Evolutionary conservation across 2,113 vertebrate species (phyloP), one percentile per base, ranked within the genome.

Genomic region (Rhinoptilus africanus): DNA sequence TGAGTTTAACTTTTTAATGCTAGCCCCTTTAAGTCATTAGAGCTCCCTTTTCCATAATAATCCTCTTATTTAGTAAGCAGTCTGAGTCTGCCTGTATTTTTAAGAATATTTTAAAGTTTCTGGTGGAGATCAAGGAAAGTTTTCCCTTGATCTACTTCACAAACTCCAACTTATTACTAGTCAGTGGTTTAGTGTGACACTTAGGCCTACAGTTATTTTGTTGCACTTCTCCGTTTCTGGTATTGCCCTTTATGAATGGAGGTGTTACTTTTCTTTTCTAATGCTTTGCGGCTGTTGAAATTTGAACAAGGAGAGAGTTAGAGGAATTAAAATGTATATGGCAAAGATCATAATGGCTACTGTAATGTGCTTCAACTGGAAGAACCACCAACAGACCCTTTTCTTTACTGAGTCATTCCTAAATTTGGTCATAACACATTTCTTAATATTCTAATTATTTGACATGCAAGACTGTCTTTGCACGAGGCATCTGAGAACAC

Each of bases 61-160:
- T 97, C 97, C 78, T 96, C 97, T 97, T 97, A 97, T 89, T 97
- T 94, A 41, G 62, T 93, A 94, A 95, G 97, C 96, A 89, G 91
- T 88, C 95, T 69, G 74, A 96, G 87, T 76, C 91, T 94, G 91
- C 28, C 89, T 92, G 51, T 66, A 69, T 62, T 82, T 89, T 85
- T 1, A 86, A 84, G 48, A 68, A 64, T 72, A 79, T 72, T 76
- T 67, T 64, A 62, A 95, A 94, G 91, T 85, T 92, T 85, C 50
- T 76, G 32, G 59, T 59, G 37, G 43, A 92, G 89, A 97, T 95
- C 48, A 97, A 93, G 84, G 45, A 27, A 95, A 97, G 92, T 97
- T 95, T 94, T 88, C 67, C 79, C 77, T 76, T 94, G 62, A 72
- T 96, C 87, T 89, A 63, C 89, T 96, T 97, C 81, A 88, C n/a